Base-by-base conservation (phyloP, 2,888 invertebrate genomes). In the Sclerodermus sp. region DNA sequence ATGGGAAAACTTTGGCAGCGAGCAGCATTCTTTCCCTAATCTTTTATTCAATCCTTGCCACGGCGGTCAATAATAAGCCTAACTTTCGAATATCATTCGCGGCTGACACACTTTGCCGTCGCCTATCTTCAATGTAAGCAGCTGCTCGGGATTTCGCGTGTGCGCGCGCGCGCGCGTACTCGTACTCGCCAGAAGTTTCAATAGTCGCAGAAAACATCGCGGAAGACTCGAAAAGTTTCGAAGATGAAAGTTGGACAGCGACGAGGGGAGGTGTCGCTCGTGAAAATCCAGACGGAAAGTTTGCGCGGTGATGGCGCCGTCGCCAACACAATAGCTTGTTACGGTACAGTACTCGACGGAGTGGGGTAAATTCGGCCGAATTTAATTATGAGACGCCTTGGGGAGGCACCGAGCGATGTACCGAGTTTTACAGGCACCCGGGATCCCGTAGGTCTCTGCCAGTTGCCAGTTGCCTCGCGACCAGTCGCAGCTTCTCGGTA, bases 301-400 rank as follows among this genome's bases (percentile, higher is more conserved):
- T 71, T 73, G 53, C 65, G 57, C 60, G 66, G 55, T 61, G 65
- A 67, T 62, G 64, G 58, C 61, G 59, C 62, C 64, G 66, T 64
- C 60, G 64, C 59, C 66, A 66, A 58, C 70, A 77, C 77, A 77
- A 77, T 77, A 77, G 77, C 77, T 77, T 76, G 77, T 77, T 77
- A 77, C 73, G 74, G 71, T 71, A 77, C 76, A 77, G 76, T 76
- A 70, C 67, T 47, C 57, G n/a, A n/a, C n/a, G 60, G 60, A 67
- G 73, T 62, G 67, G 72, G 69, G 70, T 65, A 68, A 76, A 77
- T 77, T 77, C 71, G 71, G 75, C 62, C 76, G 72, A 77, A 77
- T 77, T 77, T 77, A 77, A 77, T 77, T 77, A 77, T 73, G 76
- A 76, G 73, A 64, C 73, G 76, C 73, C 77, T 77, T 76, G 69